phyloP scores from a whole-genome alignment of 1,140 invertebrate genomes.

The Procambarus clarkii region DNA sequence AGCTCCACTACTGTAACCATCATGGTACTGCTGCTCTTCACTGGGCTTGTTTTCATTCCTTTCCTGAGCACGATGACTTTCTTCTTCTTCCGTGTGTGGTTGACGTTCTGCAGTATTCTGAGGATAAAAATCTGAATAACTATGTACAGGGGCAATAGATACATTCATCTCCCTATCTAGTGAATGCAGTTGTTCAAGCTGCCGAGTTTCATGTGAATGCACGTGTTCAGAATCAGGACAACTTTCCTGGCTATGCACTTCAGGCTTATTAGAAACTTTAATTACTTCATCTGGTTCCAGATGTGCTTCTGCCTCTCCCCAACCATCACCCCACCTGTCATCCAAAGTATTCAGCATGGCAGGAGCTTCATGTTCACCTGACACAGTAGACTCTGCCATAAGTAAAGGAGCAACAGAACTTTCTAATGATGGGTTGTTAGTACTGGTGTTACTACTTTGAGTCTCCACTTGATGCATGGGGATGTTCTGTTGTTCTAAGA shows the following conservation, averaged over 20 bases:
- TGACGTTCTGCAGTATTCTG: not conserved
- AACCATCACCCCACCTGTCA: conserved; percentile 63
- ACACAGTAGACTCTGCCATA: not conserved
- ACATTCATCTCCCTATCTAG: not conserved
- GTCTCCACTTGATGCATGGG: not conserved
- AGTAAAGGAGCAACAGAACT: not conserved
- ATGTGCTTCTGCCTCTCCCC: conserved; percentile 34
- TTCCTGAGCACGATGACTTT: not conserved
- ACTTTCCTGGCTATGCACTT: not conserved
- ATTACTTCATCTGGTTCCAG: not conserved
- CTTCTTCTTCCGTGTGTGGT: not conserved
- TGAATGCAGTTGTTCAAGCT: not conserved
- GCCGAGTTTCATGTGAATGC: not conserved
- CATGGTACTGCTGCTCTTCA: not conserved
- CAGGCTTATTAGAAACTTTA: not conserved
- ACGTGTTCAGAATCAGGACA: not conserved
- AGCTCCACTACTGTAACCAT: not conserved
- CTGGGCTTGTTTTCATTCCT: not conserved
- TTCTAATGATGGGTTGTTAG: not conserved
- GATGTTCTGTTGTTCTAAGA: not conserved
- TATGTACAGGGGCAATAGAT: not conserved
- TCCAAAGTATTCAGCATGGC: conserved; percentile 17
- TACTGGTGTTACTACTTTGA: not conserved
- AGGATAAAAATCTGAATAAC: not conserved
- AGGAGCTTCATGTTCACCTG: not conserved